Base-by-base conservation (phyloP, 2,113 vertebrate genomes). In the Romanogobio albipinnatus region DNA sequence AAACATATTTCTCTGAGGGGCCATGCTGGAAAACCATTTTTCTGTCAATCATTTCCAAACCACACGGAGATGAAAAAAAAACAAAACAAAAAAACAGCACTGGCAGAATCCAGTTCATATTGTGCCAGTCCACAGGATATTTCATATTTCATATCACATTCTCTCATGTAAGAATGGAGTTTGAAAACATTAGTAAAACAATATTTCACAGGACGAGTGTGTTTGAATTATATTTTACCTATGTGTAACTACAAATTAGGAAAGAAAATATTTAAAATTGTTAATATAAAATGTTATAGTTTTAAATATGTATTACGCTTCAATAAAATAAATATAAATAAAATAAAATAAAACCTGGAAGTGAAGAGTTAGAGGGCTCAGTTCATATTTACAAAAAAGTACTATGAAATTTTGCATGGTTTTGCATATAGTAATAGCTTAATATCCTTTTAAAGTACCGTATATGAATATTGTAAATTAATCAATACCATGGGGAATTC, bases 1-100 rank as follows among this genome's bases (percentile, higher is more conserved):
- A 39, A 84, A 77, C 59, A 73, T 47, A 47, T 43, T 53, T 66
- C 61, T 68, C 29, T 66, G 39, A 64, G 22, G 45, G 39, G 39
- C 59, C 13, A 14, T 24, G 71, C 43, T 76, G 49, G 33, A 76
- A 66, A 77, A 78, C n/a, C 49, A 64, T 77, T 84, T 66, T n/a
- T 39, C 29, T 17, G 39, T 68, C 71, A 33, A 49, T 84, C 64
- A 70, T 47, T 56, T 77, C 8, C 6, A 68, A 79, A 70, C 61
- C 74, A 64, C 47, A 56, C 14, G 29, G 9, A 77, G 22, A 29
- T 45, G 24, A 45, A 13, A 68, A 68, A n/a, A 19, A 19, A 5
- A 7, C 3, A 7, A 49, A 83, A 33, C 15, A 15, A 47, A 6
- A 9, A 4, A 49, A 3, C 45, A 15, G 8, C 1, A 1, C 14